Percentiles rank a stretch among this genome's conserved stretches.
These are phyloP conservation scores for Copidosoma floridanum DNA, from an alignment of 1,140 invertebrate species.

Conservation along the genomic window DNA sequence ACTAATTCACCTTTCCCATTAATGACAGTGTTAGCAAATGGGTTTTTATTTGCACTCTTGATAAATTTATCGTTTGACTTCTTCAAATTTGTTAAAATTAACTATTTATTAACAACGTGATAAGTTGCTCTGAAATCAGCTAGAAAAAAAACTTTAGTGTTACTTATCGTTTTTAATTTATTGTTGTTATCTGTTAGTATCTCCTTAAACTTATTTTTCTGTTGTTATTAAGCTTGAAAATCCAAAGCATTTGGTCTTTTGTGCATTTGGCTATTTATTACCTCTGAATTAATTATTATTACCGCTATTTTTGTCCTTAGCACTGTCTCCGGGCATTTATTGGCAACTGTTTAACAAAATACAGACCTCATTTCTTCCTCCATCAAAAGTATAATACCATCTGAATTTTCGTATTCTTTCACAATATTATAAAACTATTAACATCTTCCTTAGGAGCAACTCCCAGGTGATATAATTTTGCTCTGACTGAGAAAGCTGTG, in stretches of 20 bases:
- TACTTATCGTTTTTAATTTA: not conserved
- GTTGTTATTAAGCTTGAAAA: not conserved
- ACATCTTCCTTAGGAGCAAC: too few relatives aligned
- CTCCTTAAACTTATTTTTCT: not conserved
- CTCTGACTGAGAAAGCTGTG: too few relatives aligned
- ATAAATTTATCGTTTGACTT: conserved; percentile 7
- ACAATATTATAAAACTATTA: too few relatives aligned
- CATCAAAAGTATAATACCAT: too few relatives aligned
- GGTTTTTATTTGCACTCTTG: conserved; percentile 28
- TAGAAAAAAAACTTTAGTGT: conserved; percentile 21
- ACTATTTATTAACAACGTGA: conserved; percentile 26
- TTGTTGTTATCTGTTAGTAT: not conserved
- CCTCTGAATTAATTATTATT: not conserved
- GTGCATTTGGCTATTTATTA: not conserved
- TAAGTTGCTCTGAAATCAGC: conserved; percentile 29
- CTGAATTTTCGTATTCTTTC: too few relatives aligned
- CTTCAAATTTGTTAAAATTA: conserved; percentile 22
- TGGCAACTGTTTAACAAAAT: too few relatives aligned
- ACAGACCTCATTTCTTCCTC: too few relatives aligned
- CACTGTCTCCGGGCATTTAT: too few relatives aligned
- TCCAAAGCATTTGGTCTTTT: not conserved
- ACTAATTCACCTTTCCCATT: conserved; percentile 20
- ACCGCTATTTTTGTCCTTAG: too few relatives aligned
- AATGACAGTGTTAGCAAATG: conserved; percentile 16
- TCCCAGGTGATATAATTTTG: too few relatives aligned